phyloP scores from a whole-genome alignment of 2,113 vertebrate species.

The Psittacula cyanocephala region DNA sequence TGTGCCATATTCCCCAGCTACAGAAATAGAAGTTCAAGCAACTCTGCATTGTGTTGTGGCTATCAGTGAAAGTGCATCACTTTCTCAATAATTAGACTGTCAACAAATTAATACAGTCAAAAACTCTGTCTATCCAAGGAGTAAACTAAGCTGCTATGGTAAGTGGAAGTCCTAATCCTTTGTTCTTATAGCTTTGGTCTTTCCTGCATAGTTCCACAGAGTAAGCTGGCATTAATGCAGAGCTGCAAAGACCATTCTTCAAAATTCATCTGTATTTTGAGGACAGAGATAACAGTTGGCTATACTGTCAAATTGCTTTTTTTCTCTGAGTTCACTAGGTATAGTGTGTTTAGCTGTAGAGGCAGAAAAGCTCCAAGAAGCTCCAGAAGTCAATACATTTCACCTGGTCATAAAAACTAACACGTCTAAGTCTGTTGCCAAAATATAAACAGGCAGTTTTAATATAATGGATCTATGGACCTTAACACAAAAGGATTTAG shows the following conservation, averaged over 20 bases:
- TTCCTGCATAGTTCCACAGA: fast-evolving
- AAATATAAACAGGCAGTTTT: not conserved
- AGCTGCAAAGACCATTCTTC: not conserved
- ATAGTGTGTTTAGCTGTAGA: not conserved
- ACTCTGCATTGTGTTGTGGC: not conserved
- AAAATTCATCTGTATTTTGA: not conserved
- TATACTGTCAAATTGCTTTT: not conserved
- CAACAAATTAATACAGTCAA: not conserved
- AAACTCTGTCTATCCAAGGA: not conserved
- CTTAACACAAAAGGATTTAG: not conserved
- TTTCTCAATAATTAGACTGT: not conserved
- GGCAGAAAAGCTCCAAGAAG: not conserved
- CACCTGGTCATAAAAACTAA: not conserved
- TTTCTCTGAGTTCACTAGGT: not conserved
- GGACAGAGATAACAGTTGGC: not conserved
- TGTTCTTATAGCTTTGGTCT: not conserved
- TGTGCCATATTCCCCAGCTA: fast-evolving
- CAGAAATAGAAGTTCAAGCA: not conserved
- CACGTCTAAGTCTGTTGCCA: not conserved
- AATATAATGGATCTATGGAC: not conserved
- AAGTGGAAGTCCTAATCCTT: not conserved
- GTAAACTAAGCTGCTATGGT: not conserved
- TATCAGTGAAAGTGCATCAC: not conserved
- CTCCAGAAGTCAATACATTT: not conserved
- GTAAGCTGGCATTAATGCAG: not conserved